Evolutionary conservation across 1,140 invertebrate species (phyloP), one percentile per base, ranked within the genome.

Genomic region (Mamestra configurata): DNA sequence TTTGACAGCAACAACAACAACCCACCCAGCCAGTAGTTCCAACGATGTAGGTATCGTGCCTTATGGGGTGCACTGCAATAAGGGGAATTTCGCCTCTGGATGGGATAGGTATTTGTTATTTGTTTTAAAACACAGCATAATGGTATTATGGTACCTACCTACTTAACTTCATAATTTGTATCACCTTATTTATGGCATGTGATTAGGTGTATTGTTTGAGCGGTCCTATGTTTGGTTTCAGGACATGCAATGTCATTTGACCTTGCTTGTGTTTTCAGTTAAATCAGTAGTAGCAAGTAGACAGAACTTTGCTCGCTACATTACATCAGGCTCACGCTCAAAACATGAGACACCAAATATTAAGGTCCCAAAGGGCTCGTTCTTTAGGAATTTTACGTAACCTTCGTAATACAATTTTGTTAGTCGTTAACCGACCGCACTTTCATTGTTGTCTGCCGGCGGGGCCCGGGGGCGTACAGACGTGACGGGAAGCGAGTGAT

Each of bases 361-460:
- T n/a, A n/a, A n/a, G n/a, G n/a, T 40, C 7, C 7, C 6, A 40
- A 10, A 7, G 10, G 10, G 43, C 0, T 0, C 43, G 11, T n/a
- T 49, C n/a, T 49, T 4, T 49, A n/a, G 0, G 8, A 49, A n/a
- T 15, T n/a, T 46, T 55, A 55, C 2, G 53, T 13, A 53, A 37
- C 27, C 57, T 35, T 31, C 57, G 2, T 61, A 61, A 70, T n/a
- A 20, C 22, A 46, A n/a, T 70, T 20, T 59, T 66, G 11, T 53
- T 53, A 31, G 22, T 22, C 5, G 20, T 53, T 53, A 64, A 70
- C 49, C 40, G 64, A 13, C 46, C 24, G 31, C 40, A 78, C 22
- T 61, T 82, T 35, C 73, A 79, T 84, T 81, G 79, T 81, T 79
- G 61, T 81, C 71, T 76, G 46, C 71, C 57, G 72, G 78, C 79